phyloP scores from a whole-genome alignment of 1,140 invertebrate genomes.

The Whitmania pigra region DNA sequence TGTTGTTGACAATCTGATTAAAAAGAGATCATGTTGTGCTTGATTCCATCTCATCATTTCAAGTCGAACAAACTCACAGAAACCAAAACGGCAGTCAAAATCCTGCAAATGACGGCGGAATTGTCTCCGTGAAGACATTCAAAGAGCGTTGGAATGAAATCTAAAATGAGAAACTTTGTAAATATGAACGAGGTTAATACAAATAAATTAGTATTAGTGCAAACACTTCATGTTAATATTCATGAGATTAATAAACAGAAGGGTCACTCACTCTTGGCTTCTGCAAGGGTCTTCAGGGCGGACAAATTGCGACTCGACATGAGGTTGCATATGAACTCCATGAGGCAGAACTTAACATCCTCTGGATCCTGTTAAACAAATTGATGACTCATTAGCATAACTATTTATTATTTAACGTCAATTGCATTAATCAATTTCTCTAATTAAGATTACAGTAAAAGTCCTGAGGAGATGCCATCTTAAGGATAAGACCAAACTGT shows the following conservation, averaged over 20 bases:
- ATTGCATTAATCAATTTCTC: neutral
- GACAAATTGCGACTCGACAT: neutral
- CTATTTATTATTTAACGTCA: no score
- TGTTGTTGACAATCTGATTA: neutral
- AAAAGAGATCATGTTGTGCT: neutral
- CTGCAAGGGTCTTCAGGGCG: neutral
- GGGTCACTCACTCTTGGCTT: neutral
- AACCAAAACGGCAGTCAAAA: neutral
- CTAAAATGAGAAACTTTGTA: neutral
- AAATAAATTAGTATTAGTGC: neutral
- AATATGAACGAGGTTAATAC: no score
- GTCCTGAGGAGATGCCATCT: no score
- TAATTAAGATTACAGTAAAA: neutral
- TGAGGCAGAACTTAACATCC: neutral
- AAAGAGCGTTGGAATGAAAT: neutral
- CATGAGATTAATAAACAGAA: neutral
- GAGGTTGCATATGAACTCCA: neutral
- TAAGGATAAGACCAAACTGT: no score
- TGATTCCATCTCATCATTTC: neutral
- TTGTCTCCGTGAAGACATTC: neutral
- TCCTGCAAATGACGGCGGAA: neutral
- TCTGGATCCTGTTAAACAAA: neutral
- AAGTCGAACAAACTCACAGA: neutral
- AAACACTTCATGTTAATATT: neutral
- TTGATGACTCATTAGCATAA: no score